Base-by-base conservation (phyloP, 23 tunicate genomes). In the Aplidium turbinatum region DNA sequence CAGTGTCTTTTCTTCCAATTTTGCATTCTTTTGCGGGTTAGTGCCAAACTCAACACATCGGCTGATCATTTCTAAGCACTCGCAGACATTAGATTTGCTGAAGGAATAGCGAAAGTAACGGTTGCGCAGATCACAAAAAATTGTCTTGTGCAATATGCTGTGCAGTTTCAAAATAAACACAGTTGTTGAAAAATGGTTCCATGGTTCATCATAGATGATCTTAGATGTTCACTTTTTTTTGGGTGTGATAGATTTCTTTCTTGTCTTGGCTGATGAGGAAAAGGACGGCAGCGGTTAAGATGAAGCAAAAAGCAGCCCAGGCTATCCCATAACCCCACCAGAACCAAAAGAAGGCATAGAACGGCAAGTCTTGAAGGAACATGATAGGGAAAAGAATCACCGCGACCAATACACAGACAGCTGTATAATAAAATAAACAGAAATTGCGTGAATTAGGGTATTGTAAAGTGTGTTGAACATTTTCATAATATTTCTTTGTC, bases 261-360 rank as follows among this genome's bases (percentile, higher is more conserved):
- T 71, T 91, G 82, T 91, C 97, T 20, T 75, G 83, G 77, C 83
- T 66, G 68, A 81, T 80, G 0, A 93, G 84, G 62, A 93, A 93
- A 35, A 93, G 78, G 21, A 93, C 73, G 23, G 87, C 93, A 0
- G 93, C 93, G 22, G 82, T 65, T 27, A 87, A 31, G 54, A 87
- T 82, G 78, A 94, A 86, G 38, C 88, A 94, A 34, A 94, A 40
- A 18, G 99, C 99, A 0, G 94, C 94, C 99, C 99, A 94, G 24
- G 94, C 95, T 28, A 94, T 57, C n/a, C 99, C 99, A 68, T 94
- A 94, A 5, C 89, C 99, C 93, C 90, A 86, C 1, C 99, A 77
- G 52, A 94, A 94, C 86, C 93, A 87, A 61, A 82, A 94, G 76
- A 86, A 86, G n/a, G 93, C 82, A 69, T 46, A 82, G 82, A 87